These are phyloP conservation scores for Omphaloscelis lunosa DNA, from an alignment of 2,888 invertebrate genomes.

Conservation along the genomic window DNA sequence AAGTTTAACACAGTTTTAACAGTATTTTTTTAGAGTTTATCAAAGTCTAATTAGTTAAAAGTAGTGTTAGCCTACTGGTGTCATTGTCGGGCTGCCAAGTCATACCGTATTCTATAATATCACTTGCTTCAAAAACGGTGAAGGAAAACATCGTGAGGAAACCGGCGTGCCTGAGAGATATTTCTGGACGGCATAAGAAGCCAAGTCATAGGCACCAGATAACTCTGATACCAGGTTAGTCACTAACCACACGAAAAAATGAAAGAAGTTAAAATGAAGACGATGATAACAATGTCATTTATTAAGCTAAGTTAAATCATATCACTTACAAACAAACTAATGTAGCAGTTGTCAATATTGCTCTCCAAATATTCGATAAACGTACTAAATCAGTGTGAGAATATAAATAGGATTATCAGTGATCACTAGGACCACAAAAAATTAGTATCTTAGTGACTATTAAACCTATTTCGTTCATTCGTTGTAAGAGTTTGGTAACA, in stretches of 20 bases:
- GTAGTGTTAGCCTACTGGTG: no score
- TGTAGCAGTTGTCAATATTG: conserved; percentile 49
- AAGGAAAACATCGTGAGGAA: no score
- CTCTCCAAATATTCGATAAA: conserved; percentile 46
- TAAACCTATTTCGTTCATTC: conserved; percentile 9
- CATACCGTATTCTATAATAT: no score
- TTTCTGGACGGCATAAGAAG: no score
- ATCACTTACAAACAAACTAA: conserved; percentile 32
- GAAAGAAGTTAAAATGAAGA: background rate
- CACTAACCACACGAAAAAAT: no score
- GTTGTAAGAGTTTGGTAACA: background rate
- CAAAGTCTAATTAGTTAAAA: background rate
- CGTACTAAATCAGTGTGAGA: conserved; percentile 57
- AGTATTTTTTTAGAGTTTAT: no score
- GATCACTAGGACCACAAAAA: conserved; percentile 48
- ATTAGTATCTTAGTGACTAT: conserved; percentile 12
- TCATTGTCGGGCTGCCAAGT: no score
- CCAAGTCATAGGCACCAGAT: no score
- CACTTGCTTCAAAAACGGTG: no score
- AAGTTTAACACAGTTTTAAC: no score
- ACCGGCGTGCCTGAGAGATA: no score
- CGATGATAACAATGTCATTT: background rate
- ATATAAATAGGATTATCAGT: conserved; percentile 67
- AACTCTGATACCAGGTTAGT: no score
- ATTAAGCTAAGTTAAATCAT: conserved; percentile 27